A percentile compares a stretch with the other conserved stretches of the same genome.
Evolutionary conservation across 2,797 vertebrate species (phyloP).

Genomic region (Melanotaenia boesemani): DNA sequence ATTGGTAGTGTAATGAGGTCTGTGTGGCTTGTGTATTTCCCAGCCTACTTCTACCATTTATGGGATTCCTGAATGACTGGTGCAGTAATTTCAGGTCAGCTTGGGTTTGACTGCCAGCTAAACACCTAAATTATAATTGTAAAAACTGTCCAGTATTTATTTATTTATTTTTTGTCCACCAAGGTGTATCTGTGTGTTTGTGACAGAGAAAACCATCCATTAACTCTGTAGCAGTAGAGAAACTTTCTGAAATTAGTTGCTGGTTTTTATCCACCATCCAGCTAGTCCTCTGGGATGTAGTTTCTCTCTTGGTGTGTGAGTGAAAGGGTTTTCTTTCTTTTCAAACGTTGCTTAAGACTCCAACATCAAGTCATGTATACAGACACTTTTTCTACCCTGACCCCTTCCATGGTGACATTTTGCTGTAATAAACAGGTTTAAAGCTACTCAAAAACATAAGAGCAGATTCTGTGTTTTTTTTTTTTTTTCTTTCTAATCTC

Average conservation of each 20-base stretch:
- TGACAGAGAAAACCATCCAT: not conserved
- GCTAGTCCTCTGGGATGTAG: not conserved
- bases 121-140: constrained; percentile 36
- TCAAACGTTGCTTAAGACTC: constrained; percentile 38
- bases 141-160: constrained; percentile 15
- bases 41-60: constrained; percentile 40
- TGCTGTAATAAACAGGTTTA: constrained; percentile 26
- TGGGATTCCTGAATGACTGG: constrained; percentile 46
- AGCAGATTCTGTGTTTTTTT: constrained; percentile 15
- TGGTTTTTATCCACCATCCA: constrained; percentile 6
- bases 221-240: not conserved
- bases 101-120: constrained; percentile 37
- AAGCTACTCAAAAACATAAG: constrained; percentile 44
- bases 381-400: constrained; percentile 19
- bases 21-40: constrained; percentile 43
- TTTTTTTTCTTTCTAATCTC: constrained; percentile 13
- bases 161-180: not conserved
- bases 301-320: not conserved
- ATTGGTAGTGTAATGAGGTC: constrained; percentile 40
- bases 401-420: constrained; percentile 24
- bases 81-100: constrained; percentile 51
- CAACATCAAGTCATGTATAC: constrained; percentile 20
- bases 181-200: not conserved
- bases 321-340: constrained; percentile 26
- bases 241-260: not conserved